These are phyloP conservation scores for Dicrostonyx torquatus DNA, from an alignment of 2,797 vertebrate genomes.

Conservation along the genomic window DNA sequence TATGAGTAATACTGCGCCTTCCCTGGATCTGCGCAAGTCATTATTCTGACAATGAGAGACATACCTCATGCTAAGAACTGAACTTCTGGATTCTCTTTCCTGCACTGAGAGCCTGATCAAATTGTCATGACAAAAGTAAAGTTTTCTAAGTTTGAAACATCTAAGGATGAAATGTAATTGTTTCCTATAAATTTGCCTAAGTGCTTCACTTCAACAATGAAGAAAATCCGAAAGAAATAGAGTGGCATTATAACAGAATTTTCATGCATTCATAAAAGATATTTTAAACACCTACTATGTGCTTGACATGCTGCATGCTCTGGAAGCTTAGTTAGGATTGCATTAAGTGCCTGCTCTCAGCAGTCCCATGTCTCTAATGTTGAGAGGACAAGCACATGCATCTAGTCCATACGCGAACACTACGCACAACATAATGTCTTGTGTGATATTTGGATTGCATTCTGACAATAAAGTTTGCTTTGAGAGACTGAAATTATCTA, in stretches of 20 bases:
- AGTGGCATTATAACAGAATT: background rate
- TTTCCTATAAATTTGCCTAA: slow-evolving; percentile 3
- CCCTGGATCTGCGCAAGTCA: slow-evolving; percentile 40
- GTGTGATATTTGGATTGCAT: no score
- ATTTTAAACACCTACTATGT: background rate
- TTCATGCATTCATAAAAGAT: background rate
- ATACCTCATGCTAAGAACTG: slow-evolving; percentile 10
- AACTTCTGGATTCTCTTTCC: slow-evolving; percentile 9
- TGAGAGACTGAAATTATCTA: no score
- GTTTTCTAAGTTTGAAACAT: slow-evolving; percentile 16
- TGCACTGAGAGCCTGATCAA: background rate
- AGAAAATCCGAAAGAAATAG: background rate
- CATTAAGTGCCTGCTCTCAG: background rate
- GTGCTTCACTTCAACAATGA: slow-evolving; percentile 13
- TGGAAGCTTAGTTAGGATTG: background rate
- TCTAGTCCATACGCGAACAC: background rate
- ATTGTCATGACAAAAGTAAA: background rate
- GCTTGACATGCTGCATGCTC: background rate
- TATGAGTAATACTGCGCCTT: slow-evolving; percentile 53
- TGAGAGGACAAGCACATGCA: background rate
- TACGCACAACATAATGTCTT: background rate
- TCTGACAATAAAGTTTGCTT: no score
- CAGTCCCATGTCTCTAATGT: background rate
- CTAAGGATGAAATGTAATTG: background rate
- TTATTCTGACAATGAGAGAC: slow-evolving; percentile 45